phyloP scores from a whole-genome alignment of 2,888 invertebrate species.

The Aphidius colemani region DNA sequence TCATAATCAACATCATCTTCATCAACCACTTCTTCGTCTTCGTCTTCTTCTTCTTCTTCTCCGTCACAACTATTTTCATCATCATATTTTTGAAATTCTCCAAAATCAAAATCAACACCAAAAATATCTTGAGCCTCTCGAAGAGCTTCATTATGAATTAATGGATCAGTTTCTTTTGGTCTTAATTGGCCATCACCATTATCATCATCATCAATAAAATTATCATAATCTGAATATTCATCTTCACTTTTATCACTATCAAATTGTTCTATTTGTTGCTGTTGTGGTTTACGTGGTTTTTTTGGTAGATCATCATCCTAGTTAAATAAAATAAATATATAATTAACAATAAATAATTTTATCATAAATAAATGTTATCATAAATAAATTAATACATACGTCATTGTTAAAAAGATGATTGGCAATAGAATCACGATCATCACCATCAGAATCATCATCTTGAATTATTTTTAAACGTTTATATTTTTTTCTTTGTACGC shows the following conservation, averaged over 20 bases:
- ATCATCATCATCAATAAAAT: constrained; percentile 97
- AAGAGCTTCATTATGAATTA: constrained; percentile 86
- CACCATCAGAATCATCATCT: too few relatives aligned
- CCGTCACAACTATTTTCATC: constrained; percentile 82
- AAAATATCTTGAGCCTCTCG: constrained; percentile 99
- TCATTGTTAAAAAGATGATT: neutral
- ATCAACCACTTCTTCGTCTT: constrained; percentile 56
- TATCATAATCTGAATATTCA: constrained; percentile 86
- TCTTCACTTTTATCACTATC: constrained; percentile 80
- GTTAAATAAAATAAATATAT: too few relatives aligned
- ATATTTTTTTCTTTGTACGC: constrained; percentile 77
- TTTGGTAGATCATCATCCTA: constrained; percentile 72
- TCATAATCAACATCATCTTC: constrained; percentile 57
- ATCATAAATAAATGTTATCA: neutral
- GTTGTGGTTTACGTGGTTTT: constrained; percentile 59
- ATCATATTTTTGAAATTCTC: constrained; percentile 85
- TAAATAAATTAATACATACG: too few relatives aligned
- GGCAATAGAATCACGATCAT: too few relatives aligned
- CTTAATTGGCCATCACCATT: constrained; percentile 76
- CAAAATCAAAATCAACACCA: constrained; percentile 97
- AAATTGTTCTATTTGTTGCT: constrained; percentile 66
- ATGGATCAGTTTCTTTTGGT: constrained; percentile 77
- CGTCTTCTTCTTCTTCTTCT: constrained; percentile 69
- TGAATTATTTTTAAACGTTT: constrained; percentile 1
- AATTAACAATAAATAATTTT: neutral